Base-by-base conservation (phyloP, 2,888 invertebrate genomes). In the Hylaea fasciaria region DNA sequence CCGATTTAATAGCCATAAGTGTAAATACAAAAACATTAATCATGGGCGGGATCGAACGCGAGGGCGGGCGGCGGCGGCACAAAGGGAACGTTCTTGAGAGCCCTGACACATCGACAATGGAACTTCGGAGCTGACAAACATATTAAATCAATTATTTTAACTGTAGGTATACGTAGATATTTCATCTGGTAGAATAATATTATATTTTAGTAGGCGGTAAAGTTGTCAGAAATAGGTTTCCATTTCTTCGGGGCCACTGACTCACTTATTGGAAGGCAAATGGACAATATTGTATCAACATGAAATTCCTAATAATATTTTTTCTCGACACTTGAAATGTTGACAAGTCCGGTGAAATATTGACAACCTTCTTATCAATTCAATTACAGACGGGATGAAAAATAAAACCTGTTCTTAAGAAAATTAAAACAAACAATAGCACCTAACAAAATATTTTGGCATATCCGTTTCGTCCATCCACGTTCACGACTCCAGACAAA, bases 21-120 rank as follows among this genome's bases (percentile, higher is more conserved):
- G 61, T 61, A 61, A 62, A 58, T 43, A 62, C 47, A 39, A 45
- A 45, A 57, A 50, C 61, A 66, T 62, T 56, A 57, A 62, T 64
- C 63, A 66, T 57, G 58, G 53, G n/a, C 50, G 47, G 48, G 55
- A 49, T 55, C 51, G 59, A 56, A 52, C 51, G 45, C 46, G 39
- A 44, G 37, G 54, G 9, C 29, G 41, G 43, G 29, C 39, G 50
- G 39, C 41, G 22, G 22, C 22, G 22, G 49, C 40, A 64, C 64
- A 61, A 57, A 64, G 64, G 61, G 44, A 58, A 49, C 50, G 17
- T 29, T 60, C 57, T 57, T 29, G 43, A 47, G 52, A 45, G 39
- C 46, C 14, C 49, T 29, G 40, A 56, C 37, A 48, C 57, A 45
- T n/a, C 13, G 29, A 53, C 45, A 8, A 29, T 29, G 7, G 28